phyloP scores from a whole-genome alignment of 2,888 invertebrate genomes.

The Encarsia formosa region DNA sequence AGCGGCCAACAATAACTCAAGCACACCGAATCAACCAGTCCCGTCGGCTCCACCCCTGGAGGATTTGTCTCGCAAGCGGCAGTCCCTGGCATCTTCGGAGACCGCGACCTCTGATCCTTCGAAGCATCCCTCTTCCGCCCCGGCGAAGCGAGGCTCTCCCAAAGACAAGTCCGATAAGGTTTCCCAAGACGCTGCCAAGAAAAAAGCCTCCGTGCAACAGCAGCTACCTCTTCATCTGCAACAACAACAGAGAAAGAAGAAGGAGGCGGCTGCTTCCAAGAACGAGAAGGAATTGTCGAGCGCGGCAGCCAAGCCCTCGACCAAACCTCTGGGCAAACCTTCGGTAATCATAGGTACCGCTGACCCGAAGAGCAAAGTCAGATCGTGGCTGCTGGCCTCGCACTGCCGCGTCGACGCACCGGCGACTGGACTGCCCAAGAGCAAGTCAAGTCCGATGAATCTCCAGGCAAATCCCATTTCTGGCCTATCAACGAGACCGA shows the following conservation, averaged over 20 bases:
- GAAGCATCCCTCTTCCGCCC: not conserved
- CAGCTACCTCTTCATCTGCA: conserved; percentile 49
- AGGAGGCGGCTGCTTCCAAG: conserved; percentile 78
- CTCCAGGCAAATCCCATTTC: conserved; percentile 38
- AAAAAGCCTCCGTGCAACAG: conserved; percentile 45
- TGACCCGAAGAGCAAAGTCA: conserved; percentile 72
- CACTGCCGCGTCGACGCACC: conserved; percentile 40
- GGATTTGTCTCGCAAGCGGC: conserved; percentile 23
- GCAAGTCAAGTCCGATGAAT: conserved; percentile 74
- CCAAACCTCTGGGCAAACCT: too few species aligned
- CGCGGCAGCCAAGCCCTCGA: conserved; percentile 40
- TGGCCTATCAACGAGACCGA: conserved; percentile 61
- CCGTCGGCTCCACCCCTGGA: conserved; percentile 5
- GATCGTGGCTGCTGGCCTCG: conserved; percentile 77
- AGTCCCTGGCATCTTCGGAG: conserved; percentile 15
- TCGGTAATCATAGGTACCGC: conserved; percentile 38
- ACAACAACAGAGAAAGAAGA: conserved; percentile 60
- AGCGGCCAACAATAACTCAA: conserved; percentile 21
- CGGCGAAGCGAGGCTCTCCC: conserved; percentile 2
- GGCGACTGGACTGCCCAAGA: conserved; percentile 64
- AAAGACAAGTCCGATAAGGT: conserved; percentile 20
- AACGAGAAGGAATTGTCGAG: conserved; percentile 52
- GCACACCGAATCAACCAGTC: conserved; percentile 13
- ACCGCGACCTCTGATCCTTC: not conserved
- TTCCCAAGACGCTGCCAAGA: conserved; percentile 8